A percentile compares a stretch with the other conserved stretches of the same genome.
Evolutionary conservation across 2,888 invertebrate genomes (phyloP).

Genomic region (Pecten maximus): DNA sequence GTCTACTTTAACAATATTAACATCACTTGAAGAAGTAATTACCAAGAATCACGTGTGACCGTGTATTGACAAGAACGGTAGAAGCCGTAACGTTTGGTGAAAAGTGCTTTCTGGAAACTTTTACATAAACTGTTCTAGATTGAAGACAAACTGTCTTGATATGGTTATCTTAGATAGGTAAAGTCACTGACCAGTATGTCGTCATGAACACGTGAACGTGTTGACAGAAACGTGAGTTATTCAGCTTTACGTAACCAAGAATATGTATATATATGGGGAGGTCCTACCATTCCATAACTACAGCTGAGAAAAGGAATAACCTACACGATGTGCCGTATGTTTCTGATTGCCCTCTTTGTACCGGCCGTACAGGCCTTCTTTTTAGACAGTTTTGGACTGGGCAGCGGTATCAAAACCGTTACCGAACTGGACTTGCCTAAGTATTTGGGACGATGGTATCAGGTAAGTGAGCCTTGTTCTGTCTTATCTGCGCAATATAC

Average conservation of each 20-base stretch:
- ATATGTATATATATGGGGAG: not conserved
- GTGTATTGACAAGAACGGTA: not conserved
- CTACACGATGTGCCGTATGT: not conserved
- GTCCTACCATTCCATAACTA: not conserved
- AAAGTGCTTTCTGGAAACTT: too few relatives aligned
- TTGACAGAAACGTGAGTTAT: not conserved
- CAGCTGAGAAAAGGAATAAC: not conserved
- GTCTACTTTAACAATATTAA: too few relatives aligned
- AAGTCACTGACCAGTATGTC: not conserved
- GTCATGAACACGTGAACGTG: not conserved
- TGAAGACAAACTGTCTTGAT: not conserved
- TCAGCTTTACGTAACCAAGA: not conserved
- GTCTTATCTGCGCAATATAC: too few relatives aligned
- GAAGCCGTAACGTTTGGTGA: too few relatives aligned
- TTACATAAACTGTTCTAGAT: too few relatives aligned
- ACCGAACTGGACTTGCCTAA: conserved; percentile 59
- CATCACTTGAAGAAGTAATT: not conserved
- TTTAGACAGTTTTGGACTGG: conserved; percentile 55
- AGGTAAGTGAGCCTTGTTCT: not conserved
- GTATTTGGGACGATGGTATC: conserved; percentile 67
- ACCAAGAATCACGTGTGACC: not conserved
- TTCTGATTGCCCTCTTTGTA: not conserved
- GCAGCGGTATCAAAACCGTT: conserved; percentile 56
- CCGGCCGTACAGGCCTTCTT: conserved; percentile 52
- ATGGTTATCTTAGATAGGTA: not conserved